These are phyloP conservation scores for Pterobdella sp. DNA, from an alignment of 2,888 invertebrate genomes.

Conservation along the genomic window DNA sequence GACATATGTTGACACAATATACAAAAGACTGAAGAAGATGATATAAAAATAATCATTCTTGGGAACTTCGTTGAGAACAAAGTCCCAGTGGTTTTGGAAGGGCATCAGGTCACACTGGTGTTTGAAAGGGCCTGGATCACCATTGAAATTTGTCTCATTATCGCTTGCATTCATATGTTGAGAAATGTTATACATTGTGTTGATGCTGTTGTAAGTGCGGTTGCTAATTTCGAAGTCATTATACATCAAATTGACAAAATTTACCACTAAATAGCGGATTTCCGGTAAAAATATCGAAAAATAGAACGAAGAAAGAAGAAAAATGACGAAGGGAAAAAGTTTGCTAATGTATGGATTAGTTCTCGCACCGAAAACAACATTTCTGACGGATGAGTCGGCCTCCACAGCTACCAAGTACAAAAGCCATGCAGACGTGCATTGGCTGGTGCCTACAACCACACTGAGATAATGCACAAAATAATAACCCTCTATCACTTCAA, in stretches of 20 bases:
- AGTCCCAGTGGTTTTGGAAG: constrained; percentile 35
- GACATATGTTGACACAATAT: constrained; percentile 31
- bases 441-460: constrained; percentile 23
- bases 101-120: constrained; percentile 28
- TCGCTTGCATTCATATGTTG: not conserved
- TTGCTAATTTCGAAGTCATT: not conserved
- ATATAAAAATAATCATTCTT: constrained; percentile 33
- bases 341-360: not conserved
- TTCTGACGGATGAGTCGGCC: constrained; percentile 10
- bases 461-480: constrained; percentile 26
- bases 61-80: constrained; percentile 24
- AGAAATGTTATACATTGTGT: not conserved
- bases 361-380: not conserved
- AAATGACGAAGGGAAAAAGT: not conserved
- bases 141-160: constrained; percentile 5
- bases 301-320: not conserved
- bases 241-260: too few species aligned
- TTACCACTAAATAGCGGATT: not conserved
- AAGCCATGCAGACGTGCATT: constrained; percentile 32
- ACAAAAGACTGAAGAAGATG: constrained; percentile 34
- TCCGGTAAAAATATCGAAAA: not conserved
- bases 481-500: not conserved
- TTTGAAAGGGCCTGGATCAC: not conserved
- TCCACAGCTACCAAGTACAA: constrained; percentile 29
- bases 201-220: not conserved